Conservation (phyloP, 2,797 vertebrate species). For the Falco columbarius region DNA sequence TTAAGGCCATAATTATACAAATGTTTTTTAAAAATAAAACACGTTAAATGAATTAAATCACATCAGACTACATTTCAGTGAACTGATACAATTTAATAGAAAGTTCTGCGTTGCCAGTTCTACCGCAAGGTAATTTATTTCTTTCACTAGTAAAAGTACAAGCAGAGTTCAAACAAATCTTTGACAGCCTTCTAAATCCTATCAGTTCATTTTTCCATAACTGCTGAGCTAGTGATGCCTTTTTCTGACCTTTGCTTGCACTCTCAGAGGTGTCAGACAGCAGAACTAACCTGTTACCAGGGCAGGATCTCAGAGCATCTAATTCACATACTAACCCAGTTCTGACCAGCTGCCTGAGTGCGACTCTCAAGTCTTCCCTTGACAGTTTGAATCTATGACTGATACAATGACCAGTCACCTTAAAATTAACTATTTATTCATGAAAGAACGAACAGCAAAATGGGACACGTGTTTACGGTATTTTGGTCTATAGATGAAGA, state of each 20-base stretch:
- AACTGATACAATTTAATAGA: neutral
- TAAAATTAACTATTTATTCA: neutral
- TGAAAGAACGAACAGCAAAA: neutral
- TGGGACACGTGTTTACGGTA: neutral
- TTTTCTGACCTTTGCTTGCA: slow-evolving; percentile 9
- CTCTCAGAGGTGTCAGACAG: neutral
- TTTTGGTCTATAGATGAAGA: neutral
- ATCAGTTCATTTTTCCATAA: neutral
- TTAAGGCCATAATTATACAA: neutral
- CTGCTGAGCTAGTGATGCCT: neutral
- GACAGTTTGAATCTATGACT: neutral
- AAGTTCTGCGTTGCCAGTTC: neutral
- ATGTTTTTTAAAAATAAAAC: neutral
- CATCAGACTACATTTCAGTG: neutral
- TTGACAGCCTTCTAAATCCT: slow-evolving; percentile 14
- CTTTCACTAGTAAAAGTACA: neutral
- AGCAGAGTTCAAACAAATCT: neutral
- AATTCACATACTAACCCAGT: neutral
- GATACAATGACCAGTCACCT: neutral
- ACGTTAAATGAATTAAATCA: neutral
- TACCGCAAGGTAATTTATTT: neutral
- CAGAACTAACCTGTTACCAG: neutral
- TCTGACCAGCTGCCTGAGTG: neutral
- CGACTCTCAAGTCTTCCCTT: neutral
- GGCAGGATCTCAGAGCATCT: neutral